phyloP scores from a whole-genome alignment of 2,888 invertebrate species.

The Pammene fasciana region DNA sequence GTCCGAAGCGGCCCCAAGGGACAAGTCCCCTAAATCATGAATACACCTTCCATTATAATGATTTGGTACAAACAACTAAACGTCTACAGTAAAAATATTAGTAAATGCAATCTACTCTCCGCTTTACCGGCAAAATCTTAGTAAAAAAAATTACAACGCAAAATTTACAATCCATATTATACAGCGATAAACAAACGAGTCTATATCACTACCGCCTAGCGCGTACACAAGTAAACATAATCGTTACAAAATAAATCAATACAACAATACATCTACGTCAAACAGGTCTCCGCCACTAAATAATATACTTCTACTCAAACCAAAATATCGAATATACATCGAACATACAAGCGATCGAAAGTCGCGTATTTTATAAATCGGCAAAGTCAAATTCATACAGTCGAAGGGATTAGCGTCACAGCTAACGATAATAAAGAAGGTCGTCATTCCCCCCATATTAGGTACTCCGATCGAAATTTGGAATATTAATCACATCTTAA shows the following conservation, averaged over 20 bases:
- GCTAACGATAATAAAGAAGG: neutral
- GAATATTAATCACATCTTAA: neutral
- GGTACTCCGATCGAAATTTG: neutral
- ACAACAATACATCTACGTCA: conserved; percentile 33
- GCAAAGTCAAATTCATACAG: conserved; percentile 37
- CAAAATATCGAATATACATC: conserved; percentile 40
- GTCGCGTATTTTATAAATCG: conserved; percentile 25
- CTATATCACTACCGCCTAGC: conserved; percentile 43
- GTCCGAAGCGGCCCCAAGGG: conserved; percentile 1
- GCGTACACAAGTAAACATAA: conserved; percentile 41
- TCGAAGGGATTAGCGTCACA: conserved; percentile 44
- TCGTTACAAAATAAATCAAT: conserved; percentile 39
- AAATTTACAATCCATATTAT: conserved; percentile 75
- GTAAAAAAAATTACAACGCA: conserved; percentile 58
- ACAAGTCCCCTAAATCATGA: conserved; percentile 49
- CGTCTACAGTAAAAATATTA: conserved; percentile 78
- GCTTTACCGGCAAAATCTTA: conserved; percentile 59
- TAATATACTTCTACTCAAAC: conserved; percentile 29
- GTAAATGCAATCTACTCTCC: conserved; percentile 80
- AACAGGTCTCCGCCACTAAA: conserved; percentile 23
- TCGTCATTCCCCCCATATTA: neutral
- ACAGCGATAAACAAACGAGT: conserved; percentile 51
- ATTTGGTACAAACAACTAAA: conserved; percentile 79
- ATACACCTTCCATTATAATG: conserved; percentile 63
- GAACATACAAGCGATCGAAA: conserved; percentile 48